Base-by-base conservation (phyloP, 2,888 invertebrate genomes). In the Sphecodes monilicornis region DNA sequence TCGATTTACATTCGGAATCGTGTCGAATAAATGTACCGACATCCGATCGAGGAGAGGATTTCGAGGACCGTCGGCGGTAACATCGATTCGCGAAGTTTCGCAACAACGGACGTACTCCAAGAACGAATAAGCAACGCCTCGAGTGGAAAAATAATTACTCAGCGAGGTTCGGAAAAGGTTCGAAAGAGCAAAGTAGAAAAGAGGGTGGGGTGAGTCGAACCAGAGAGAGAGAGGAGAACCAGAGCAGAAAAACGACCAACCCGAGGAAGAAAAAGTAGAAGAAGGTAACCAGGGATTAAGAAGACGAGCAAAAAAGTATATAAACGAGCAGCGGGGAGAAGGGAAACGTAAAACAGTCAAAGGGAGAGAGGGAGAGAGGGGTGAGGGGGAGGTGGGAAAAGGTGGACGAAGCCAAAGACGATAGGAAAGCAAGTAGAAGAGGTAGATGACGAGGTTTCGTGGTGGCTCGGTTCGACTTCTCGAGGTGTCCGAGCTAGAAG, bases 361-460 rank as follows among this genome's bases (percentile, higher is more conserved):
- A 16, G 22, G 36, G 29, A n/a, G 43, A 11, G 18, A 57, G 39
- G 54, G 70, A 43, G 32, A 16, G 54, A 8, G 64, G 50, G 5
- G 39, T 22, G 13, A 13, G 22, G 29, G 29, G 18, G 36, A 16
- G 18, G 64, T 36, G 68, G 69, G 54, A 26, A 18, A 64, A 74
- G 32, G 36, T 13, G 22, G 76, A 26, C 32, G 32, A 36, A 66
- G 82, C 41, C 43, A 69, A 72, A 74, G 64, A 57, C 57, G 76
- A 70, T 73, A 76, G 85, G 36, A 74, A 76, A 79, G 70, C 68
- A 57, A 82, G 77, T 64, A 82, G 70, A 73, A 82, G 86, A 77
- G 86, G 76, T 84, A 84, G 84, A 87, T 69, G 84, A 87, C 64
- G 87, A 86, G 75, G 82, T 87, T 90, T 87, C 83, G 85, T 82